Percentiles rank a stretch among this genome's conserved stretches.
Evolutionary conservation across 2,113 vertebrate genomes (phyloP).

Genomic region (Chaetodon trifascialis): DNA sequence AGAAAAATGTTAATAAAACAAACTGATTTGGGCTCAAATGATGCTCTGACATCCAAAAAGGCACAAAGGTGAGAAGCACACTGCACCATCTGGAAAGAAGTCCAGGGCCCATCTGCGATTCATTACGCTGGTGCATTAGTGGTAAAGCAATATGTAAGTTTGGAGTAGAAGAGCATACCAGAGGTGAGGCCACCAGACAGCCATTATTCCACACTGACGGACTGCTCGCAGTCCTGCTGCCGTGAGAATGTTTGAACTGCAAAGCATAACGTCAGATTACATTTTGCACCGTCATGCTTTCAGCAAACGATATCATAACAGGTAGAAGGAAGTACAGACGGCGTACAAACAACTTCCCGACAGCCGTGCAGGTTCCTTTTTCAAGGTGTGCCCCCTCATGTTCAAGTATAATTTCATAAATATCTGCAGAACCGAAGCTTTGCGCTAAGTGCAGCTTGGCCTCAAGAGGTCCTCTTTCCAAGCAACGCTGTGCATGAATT

Average conservation of each 20-base stretch:
- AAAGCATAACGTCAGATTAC: background rate
- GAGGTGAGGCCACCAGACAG: conserved; percentile 16
- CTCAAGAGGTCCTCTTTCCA: conserved; percentile 4
- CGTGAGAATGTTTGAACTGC: background rate
- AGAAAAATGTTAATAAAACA: background rate
- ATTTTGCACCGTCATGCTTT: background rate
- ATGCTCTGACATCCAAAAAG: background rate
- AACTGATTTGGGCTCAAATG: conserved; percentile 10
- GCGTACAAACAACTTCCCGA: no score
- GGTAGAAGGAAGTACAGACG: background rate
- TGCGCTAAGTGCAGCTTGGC: background rate
- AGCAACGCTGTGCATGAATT: background rate
- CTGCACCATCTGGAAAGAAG: conserved; percentile 55
- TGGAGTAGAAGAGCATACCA: conserved; percentile 11
- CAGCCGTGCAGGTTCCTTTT: background rate
- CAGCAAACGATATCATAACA: background rate
- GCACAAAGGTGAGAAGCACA: conserved; percentile 6
- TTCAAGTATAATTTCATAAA: conserved; percentile 17
- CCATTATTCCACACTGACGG: background rate
- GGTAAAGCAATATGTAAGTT: conserved; percentile 28
- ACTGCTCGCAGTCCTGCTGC: background rate
- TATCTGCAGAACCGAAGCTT: background rate
- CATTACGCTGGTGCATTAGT: conserved; percentile 25
- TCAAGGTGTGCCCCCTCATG: background rate
- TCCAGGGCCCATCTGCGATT: conserved; percentile 35